These are phyloP conservation scores for Ischnura elegans DNA, from an alignment of 2,888 invertebrate species.

Conservation along the genomic window DNA sequence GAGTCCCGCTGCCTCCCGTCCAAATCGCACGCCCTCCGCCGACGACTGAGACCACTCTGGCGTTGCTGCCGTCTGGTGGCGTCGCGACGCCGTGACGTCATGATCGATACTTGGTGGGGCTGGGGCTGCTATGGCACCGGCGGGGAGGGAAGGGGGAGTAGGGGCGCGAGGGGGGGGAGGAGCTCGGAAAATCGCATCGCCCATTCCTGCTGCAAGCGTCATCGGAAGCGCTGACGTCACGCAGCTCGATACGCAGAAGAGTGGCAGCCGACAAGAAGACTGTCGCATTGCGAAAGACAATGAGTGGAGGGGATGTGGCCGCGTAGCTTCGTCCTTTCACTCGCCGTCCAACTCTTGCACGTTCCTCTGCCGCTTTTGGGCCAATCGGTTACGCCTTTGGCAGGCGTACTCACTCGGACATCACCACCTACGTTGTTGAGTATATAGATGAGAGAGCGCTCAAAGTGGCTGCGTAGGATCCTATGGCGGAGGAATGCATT, in stretches of 20 bases:
- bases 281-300: slow-evolving; percentile 21
- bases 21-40: slow-evolving; percentile 12
- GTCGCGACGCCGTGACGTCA: slow-evolving; percentile 63
- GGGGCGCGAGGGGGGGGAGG: not conserved
- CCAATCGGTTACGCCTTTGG: no score
- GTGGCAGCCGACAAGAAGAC: not conserved
- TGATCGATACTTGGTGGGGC: slow-evolving; percentile 22
- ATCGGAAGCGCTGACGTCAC: slow-evolving; percentile 39
- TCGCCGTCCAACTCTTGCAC: not conserved
- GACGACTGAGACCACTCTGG: slow-evolving; percentile 1
- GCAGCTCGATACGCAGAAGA: not conserved
- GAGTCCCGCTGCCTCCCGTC: not conserved
- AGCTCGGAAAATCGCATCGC: not conserved
- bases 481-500: no score
- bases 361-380: no score
- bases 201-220: not conserved
- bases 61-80: slow-evolving; percentile 26
- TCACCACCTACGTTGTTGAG: no score
- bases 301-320: not conserved
- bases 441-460: no score
- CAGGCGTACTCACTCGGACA: no score
- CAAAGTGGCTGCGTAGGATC: no score
- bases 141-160: not conserved
- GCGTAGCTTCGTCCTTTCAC: not conserved
- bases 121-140: not conserved